Base-by-base conservation (phyloP, 2,113 vertebrate genomes). In the Etheostoma spectabile region DNA sequence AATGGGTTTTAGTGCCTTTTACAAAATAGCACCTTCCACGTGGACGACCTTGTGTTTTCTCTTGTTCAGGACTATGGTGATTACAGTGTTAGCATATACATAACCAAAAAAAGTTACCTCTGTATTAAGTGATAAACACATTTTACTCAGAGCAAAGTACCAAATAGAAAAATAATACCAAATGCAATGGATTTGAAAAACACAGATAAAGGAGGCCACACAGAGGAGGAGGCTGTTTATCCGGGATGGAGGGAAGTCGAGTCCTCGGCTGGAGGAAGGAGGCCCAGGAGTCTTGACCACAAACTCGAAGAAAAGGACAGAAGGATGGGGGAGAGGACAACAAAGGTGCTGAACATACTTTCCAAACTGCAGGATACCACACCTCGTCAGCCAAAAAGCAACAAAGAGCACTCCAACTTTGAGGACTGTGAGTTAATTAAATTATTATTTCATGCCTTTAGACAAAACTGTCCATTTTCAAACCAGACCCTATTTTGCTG, bases 401-500 rank as follows among this genome's bases (percentile, higher is more conserved):
- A 13, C 56, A 83, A 38, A 11, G 84, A 59, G 1, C 67, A 64
- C 80, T 94, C 89, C 73, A 85, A 82, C 79, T 95, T 95, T 55
- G 86, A 94, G 64, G 89, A 94, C 30, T 89, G 91, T 95, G 88
- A 96, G 91, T 91, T 85, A 33, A 24, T 21, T 52, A 48, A 2
- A 0, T 1, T 8, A 22, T 18, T 49, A 49, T 62, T 53, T 30
- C 18, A 6, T 30, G 4, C 21, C 16, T 27, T 33, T 33, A 60
- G 70, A 49, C 8, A 1, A 27, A 22, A 16, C 12, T 14, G 3
- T 6, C 14, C 27, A 5, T 27, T 56, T 56, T 27, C 2, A 56
- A 27, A 13, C 22, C 19, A 21, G 49, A 52, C 6, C 14, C 8
- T 10, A 38, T 38, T 38, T 38, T 38, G 8, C 38, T 52, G 18